Conservation (phyloP, 2,888 invertebrate genomes). For the Norana najaformis region DNA sequence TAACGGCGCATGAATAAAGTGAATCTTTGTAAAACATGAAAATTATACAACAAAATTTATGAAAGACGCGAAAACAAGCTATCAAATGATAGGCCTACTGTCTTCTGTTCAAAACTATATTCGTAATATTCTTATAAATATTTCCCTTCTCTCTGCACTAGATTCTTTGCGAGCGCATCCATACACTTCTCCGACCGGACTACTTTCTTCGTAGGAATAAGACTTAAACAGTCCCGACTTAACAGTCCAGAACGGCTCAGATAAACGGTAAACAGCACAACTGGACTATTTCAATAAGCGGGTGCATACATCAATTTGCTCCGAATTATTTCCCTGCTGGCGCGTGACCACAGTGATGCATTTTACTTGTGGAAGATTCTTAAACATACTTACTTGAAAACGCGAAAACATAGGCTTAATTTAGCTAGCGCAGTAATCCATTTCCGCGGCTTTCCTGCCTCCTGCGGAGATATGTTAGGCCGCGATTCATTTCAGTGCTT, state of each 20-base stretch:
- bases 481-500: too few species aligned
- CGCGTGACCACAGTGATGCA: background rate
- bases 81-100: background rate
- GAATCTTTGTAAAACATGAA: background rate
- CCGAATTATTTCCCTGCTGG: background rate
- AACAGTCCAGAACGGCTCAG: too few species aligned
- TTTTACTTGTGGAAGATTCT: background rate
- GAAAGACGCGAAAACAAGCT: too few species aligned
- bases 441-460: too few species aligned
- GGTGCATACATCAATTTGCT: background rate
- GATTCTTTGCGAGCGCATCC: too few species aligned
- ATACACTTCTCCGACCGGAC: background rate
- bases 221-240: background rate
- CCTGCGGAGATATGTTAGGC: too few species aligned
- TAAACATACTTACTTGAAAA: background rate
- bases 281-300: background rate
- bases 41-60: background rate
- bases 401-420: background rate
- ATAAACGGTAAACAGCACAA: too few species aligned
- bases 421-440: background rate
- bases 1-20: background rate
- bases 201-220: background rate
- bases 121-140: background rate
- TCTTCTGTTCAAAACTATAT: background rate
- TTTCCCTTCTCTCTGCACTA: too few species aligned